Base-by-base conservation (phyloP, 1,140 invertebrate genomes). In the Apis dorsata region DNA sequence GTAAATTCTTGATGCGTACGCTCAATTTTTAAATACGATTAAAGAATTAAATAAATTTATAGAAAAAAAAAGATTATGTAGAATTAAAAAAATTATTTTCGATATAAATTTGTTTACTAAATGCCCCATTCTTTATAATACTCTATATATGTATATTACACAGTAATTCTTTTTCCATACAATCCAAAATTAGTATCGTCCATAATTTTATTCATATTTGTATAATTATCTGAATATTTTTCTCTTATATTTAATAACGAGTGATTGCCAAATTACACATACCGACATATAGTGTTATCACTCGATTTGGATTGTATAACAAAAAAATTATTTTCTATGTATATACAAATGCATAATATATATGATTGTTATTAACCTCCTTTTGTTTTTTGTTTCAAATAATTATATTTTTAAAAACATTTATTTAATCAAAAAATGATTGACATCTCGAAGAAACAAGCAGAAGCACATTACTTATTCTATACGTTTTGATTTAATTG, bases 331-430 rank as follows among this genome's bases (percentile, higher is more conserved):
- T 44, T 44, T 44, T 44, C 5, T 44, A 44, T 44, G 34, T 44
- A 44, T 44, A n/a, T 74, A 57, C 44, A 44, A 66, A 74, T 21
- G 51, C 34, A 15, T 59, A 76, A 76, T 68, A 49, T 51, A 24
- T 81, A 70, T 62, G 68, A 59, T 34, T 44, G 73, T 62, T 15
- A 49, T 82, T 82, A 82, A 82, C 73, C 73, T 77, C 80, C 76
- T 82, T 82, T 82, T 77, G 65, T 70, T 49, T 69, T 5, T 17
- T 0, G 19, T 69, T 81, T 19, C 4, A 65, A 55, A 7, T 17
- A 3, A 8, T 28, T 15, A 65, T 21, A 72, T 19, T 28, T 15
- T 66, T 28, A 24, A 55, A 1, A 60, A 55, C 44, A 79, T 0
- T 12, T 15, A 63, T 17, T 55, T 53, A 12, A 60, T 60, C 24